Evolutionary conservation across 2,888 invertebrate species (phyloP), one percentile per base, ranked within the genome.

Genomic region (Luperina testacea): DNA sequence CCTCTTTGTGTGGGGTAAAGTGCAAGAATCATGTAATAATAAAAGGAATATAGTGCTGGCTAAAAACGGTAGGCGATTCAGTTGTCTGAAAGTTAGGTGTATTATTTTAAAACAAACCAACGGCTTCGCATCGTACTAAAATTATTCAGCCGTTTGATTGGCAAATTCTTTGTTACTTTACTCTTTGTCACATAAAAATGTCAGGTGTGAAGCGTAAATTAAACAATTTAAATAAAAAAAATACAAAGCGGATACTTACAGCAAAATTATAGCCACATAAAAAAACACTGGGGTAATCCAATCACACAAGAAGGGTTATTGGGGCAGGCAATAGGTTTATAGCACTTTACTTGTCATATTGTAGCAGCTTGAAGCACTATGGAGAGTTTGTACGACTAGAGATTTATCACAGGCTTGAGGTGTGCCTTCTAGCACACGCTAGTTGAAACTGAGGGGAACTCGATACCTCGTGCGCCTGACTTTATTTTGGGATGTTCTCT

Each of bases 271-370:
- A 91, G 93, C 91, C 94, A 95, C 95, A 92, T 90, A 90, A 89
- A 91, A 77, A 92, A 92, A 93, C 93, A 91, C 88, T 90, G 88
- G 92, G 90, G 87, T 92, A 92, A 94, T 94, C 93, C 94, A 93
- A 88, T 82, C 92, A 94, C 95, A 94, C 94, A 94, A 94, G 93
- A 93, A 90, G 91, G 92, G 85, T 89, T 89, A 89, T 89, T 72
- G 78, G 82, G 88, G 86, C 80, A 88, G 84, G 69, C 72, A 87
- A 83, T 85, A 86, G 80, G 77, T 83, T 90, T 90, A 90, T 81
- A 90, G 83, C 91, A 92, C 91, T 91, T 95, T 96, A 95, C 95
- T 96, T 96, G 95, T 94, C 96, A 96, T 96, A 90, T 93, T 94
- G 92, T 83, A 83, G 91, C 89, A 89, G 91, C 89, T 85, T 89